Evolutionary conservation across 2,113 vertebrate species (phyloP).

Genomic region (Gambusia holbrooki): DNA sequence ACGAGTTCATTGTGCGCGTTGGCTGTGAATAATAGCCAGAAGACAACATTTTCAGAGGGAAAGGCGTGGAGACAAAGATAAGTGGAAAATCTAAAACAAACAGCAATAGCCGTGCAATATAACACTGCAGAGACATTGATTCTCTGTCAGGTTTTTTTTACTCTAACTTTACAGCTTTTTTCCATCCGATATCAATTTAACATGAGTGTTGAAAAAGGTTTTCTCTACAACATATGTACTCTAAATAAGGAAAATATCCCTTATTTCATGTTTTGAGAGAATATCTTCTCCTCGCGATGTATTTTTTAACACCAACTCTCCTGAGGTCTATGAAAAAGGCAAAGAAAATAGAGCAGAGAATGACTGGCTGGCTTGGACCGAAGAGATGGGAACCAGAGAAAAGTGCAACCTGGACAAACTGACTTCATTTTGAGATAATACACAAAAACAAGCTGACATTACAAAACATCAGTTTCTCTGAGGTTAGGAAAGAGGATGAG

Average conservation of each 20-base stretch:
- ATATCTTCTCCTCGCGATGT: conserved; percentile 56
- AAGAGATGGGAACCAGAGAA: conserved; percentile 28
- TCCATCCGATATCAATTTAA: conserved; percentile 36
- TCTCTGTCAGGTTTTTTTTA: conserved; percentile 14
- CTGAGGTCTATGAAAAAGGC: conserved; percentile 60
- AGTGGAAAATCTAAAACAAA: conserved; percentile 58
- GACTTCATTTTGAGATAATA: conserved; percentile 59
- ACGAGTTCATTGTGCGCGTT: conserved; percentile 59
- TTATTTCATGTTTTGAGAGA: conserved; percentile 63
- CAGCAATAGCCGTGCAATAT: conserved; percentile 42
- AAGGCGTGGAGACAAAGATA: conserved; percentile 29
- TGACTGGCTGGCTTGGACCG: conserved; percentile 8
- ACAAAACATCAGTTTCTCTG: conserved; percentile 37
- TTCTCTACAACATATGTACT: conserved; percentile 61
- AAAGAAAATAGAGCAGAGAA: conserved; percentile 21
- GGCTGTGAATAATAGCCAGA: conserved; percentile 54
- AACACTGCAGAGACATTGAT: background rate
- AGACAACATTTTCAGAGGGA: conserved; percentile 56
- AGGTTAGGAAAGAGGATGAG: conserved; percentile 13
- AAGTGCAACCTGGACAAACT: conserved; percentile 57
- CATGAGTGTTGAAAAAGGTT: conserved; percentile 68
- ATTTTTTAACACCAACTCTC: conserved; percentile 76
- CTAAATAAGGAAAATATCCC: conserved; percentile 79
- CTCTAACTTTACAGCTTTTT: background rate
- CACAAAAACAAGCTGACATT: conserved; percentile 38